phyloP scores from a whole-genome alignment of 2,797 vertebrate genomes.

The Limosa lapponica region DNA sequence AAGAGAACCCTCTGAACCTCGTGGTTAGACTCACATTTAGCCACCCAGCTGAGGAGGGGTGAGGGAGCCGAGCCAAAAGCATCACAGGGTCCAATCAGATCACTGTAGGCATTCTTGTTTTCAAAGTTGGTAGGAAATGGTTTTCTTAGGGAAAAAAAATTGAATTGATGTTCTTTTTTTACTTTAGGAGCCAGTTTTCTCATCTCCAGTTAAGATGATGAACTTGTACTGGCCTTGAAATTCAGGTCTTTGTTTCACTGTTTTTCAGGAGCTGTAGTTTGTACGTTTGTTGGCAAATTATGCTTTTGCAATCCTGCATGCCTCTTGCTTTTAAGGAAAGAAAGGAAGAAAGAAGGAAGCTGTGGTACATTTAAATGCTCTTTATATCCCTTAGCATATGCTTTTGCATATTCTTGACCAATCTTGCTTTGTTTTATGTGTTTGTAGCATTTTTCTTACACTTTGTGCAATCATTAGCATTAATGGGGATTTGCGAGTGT shows the following conservation, averaged over 20 bases:
- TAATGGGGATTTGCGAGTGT: neutral
- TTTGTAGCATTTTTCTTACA: conserved; percentile 27
- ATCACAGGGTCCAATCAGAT: conserved; percentile 52
- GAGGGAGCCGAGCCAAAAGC: conserved; percentile 65
- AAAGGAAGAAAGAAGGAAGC: neutral
- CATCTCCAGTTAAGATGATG: conserved; percentile 34
- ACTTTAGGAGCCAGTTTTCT: conserved; percentile 41
- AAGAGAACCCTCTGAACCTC: conserved; percentile 16
- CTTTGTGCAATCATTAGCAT: neutral
- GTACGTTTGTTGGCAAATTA: conserved; percentile 39
- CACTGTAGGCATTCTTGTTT: conserved; percentile 53
- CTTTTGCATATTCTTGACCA: neutral
- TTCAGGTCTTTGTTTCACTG: conserved; percentile 33
- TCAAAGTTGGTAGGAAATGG: conserved; percentile 60
- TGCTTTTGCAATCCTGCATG: neutral
- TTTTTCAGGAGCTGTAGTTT: conserved; percentile 41
- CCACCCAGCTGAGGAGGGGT: conserved; percentile 37
- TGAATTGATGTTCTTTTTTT: conserved; percentile 2
- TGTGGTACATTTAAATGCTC: neutral
- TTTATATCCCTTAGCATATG: neutral
- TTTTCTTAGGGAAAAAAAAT: conserved; percentile 44
- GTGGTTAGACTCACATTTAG: conserved; percentile 31
- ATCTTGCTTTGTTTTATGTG: neutral
- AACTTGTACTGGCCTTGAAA: conserved; percentile 37
- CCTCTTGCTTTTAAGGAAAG: conserved; percentile 42